Evolutionary conservation across 2,888 invertebrate species (phyloP).

Genomic region (Bimastos eiseni): DNA sequence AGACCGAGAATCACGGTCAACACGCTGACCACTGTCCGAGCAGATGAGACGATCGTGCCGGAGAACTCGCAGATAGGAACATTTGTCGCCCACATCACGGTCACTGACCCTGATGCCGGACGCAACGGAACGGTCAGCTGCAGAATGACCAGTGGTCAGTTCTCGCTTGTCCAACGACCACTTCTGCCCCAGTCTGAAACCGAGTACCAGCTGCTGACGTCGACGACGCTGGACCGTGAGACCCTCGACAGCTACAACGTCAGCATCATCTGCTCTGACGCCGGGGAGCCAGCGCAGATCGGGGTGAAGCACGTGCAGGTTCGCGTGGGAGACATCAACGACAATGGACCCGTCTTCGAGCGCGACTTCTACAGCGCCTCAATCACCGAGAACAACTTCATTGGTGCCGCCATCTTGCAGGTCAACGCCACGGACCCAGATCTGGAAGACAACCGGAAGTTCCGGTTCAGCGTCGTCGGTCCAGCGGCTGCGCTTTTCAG

Average conservation of each 20-base stretch:
- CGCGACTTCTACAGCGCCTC: slow-evolving; percentile 32
- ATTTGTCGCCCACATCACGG: slow-evolving; percentile 40
- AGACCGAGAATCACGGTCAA: slow-evolving; percentile 38
- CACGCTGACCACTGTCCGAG: slow-evolving; percentile 33
- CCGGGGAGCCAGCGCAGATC: slow-evolving; percentile 34
- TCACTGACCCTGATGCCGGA: slow-evolving; percentile 34
- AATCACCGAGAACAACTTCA: slow-evolving; percentile 39
- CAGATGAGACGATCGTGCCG: slow-evolving; percentile 33
- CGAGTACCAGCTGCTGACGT: slow-evolving; percentile 41
- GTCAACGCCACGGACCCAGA: slow-evolving; percentile 41
- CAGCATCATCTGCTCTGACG: slow-evolving; percentile 38
- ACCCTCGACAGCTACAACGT: slow-evolving; percentile 33
- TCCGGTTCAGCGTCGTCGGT: slow-evolving; percentile 34
- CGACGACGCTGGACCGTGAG: slow-evolving; percentile 38
- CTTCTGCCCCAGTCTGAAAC: slow-evolving; percentile 29
- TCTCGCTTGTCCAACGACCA: slow-evolving; percentile 20
- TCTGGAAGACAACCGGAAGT: slow-evolving; percentile 37
- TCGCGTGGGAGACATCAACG: slow-evolving; percentile 39
- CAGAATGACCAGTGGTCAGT: not conserved
- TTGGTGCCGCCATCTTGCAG: slow-evolving; percentile 31
- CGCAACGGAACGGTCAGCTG: slow-evolving; percentile 36
- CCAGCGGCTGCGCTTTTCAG: slow-evolving; percentile 28
- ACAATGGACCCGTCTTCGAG: slow-evolving; percentile 40
- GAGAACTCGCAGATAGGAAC: slow-evolving; percentile 38
- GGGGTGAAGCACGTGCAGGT: slow-evolving; percentile 34